Conservation (phyloP, 2,797 vertebrate species). For the Prunella strophiata region DNA sequence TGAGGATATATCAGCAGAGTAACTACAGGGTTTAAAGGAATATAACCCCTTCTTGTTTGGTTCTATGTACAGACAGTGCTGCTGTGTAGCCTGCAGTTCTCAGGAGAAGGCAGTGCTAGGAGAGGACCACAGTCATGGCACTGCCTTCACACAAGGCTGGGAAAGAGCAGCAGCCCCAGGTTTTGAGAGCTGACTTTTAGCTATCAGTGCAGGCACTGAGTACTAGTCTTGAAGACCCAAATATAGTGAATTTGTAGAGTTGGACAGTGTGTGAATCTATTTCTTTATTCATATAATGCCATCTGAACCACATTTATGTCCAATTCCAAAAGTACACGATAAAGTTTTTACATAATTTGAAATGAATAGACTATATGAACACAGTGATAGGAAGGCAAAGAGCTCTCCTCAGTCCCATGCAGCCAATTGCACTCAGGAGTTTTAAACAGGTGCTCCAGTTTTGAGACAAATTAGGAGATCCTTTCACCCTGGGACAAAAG, state of each 20-base stretch:
- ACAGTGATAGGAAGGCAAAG: neutral
- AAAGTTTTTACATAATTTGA: neutral
- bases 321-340: neutral
- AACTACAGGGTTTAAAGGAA: neutral
- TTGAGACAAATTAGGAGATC: neutral
- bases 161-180: neutral
- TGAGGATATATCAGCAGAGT: neutral
- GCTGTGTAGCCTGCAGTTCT: neutral
- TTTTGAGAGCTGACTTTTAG: neutral
- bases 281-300: neutral
- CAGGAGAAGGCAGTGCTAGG: neutral
- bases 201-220: neutral
- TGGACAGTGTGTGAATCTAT: neutral
- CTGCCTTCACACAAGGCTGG: neutral
- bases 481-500: neutral
- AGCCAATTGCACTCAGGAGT: neutral
- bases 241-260: neutral
- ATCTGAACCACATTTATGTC: neutral
- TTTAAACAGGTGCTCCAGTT: neutral
- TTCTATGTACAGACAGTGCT: accelerated
- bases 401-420: neutral
- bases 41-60: neutral
- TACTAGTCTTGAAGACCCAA: neutral
- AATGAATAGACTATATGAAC: neutral
- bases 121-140: neutral